A percentile compares a stretch with the other conserved stretches of the same genome.
Conservation (phyloP, 2,888 invertebrate genomes). For the Dendrolimus pini region DNA sequence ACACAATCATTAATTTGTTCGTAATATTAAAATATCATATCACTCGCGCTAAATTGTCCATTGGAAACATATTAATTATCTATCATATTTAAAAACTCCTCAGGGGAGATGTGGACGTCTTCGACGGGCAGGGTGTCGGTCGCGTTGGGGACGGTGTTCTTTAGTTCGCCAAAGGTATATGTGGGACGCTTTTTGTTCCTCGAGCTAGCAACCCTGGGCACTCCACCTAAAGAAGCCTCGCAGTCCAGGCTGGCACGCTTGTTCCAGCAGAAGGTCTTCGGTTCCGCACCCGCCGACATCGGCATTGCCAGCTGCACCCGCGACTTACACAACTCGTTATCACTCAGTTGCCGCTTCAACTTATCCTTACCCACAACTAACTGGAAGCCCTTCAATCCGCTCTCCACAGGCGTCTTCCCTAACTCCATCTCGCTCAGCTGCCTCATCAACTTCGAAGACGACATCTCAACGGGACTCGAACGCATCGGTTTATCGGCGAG, state of each 20-base stretch:
- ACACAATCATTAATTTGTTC: slow-evolving; percentile 49
- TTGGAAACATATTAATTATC: slow-evolving; percentile 42
- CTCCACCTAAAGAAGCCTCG: slow-evolving; percentile 33
- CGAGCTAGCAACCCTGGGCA: slow-evolving; percentile 16
- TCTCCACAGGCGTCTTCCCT: slow-evolving; percentile 25
- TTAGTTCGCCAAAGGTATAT: slow-evolving; percentile 68
- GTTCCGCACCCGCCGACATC: slow-evolving; percentile 69
- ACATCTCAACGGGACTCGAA: slow-evolving; percentile 30
- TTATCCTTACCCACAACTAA: slow-evolving; percentile 58
- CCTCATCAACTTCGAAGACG: slow-evolving; percentile 34
- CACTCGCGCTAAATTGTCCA: slow-evolving; percentile 21
- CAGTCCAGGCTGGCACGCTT: slow-evolving; percentile 49
- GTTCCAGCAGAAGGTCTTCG: slow-evolving; percentile 52
- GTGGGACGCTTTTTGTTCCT: slow-evolving; percentile 32
- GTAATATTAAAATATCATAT: slow-evolving; percentile 30
- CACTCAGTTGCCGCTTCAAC: slow-evolving; percentile 60
- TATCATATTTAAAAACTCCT: slow-evolving; percentile 59
- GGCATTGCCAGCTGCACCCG: slow-evolving; percentile 61
- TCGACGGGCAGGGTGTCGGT: slow-evolving; percentile 30
- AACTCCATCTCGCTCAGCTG: slow-evolving; percentile 57
- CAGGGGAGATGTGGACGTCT: slow-evolving; percentile 47
- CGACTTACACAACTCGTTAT: slow-evolving; percentile 53
- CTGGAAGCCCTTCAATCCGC: slow-evolving; percentile 48
- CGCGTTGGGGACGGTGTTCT: slow-evolving; percentile 59
- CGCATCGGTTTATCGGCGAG: slow-evolving; percentile 43